Evolutionary conservation across 2,888 invertebrate species (phyloP), one percentile per base, ranked within the genome.

Genomic region (Rhagium mordax): DNA sequence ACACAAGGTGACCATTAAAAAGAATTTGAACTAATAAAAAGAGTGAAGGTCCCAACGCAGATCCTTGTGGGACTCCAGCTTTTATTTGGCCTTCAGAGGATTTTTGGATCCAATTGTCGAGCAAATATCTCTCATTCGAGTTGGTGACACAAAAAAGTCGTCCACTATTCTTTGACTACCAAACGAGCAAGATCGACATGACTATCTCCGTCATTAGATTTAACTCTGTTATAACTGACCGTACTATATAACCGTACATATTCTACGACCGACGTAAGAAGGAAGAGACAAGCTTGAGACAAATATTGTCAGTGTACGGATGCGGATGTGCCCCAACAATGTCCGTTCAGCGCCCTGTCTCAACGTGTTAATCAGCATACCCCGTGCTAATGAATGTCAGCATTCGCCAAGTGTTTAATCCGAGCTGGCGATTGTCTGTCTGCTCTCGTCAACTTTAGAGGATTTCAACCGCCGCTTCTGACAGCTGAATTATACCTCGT

Each of bases 301-400:
- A 13, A 55, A 24, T 59, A 18, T 59, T 33, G 33, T 59, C 33
- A 33, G 18, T 59, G 33, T 29, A 33, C 59, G 59, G 33, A 27
- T 16, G 7, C 7, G 59, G 27, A n/a, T 16, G 27, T 18, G 15
- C 18, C 18, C 18, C 33, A 8, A 59, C 55, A 33, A 16, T 59
- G 59, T 59, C 59, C 59, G 59, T 59, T 59, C 59, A 29, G 29
- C 16, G 33, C 21, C 18, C 4, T 8, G 59, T 59, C 59, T 29
- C 15, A 10, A 24, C 59, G 29, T 59, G 59, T 59, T 59, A 59
- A 59, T 59, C 59, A 33, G 18, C 27, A 3, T 24, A 41, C 13
- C 7, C 18, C 16, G n/a, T 15, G 13, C 59, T 59, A 59, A 59
- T 59, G 33, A 29, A 29, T 7, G 33, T 15, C 59, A 15, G 16